A percentile compares a stretch with the other conserved stretches of the same genome.
Evolutionary conservation across 1,140 invertebrate genomes (phyloP).

Genomic region (Caerostris extrusa): DNA sequence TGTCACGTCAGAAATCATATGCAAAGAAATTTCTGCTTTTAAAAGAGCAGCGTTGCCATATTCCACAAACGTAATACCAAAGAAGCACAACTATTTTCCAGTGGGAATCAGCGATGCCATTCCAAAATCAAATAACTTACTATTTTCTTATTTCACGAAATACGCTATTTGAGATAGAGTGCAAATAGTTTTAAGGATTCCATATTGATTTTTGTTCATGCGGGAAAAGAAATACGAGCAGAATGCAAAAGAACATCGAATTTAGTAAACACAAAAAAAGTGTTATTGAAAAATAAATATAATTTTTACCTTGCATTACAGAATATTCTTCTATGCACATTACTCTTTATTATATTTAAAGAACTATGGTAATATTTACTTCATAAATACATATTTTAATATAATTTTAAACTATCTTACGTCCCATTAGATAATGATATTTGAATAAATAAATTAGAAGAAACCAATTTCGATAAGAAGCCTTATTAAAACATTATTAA

Average conservation of each 20-base stretch:
- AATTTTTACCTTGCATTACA: too few relatives aligned
- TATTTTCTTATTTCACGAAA: slow-evolving; percentile 17
- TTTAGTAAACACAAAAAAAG: not conserved
- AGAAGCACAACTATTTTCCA: slow-evolving; percentile 48
- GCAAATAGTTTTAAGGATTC: slow-evolving; percentile 66
- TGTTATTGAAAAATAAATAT: not conserved
- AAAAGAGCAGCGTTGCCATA: slow-evolving; percentile 55
- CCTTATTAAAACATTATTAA: too few relatives aligned
- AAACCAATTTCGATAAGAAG: too few relatives aligned
- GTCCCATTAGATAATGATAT: too few relatives aligned
- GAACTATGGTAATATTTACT: too few relatives aligned
- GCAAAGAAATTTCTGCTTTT: not conserved
- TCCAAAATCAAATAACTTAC: slow-evolving; percentile 65
- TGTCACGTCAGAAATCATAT: too few relatives aligned
- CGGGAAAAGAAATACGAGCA: not conserved
- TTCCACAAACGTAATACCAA: slow-evolving; percentile 24
- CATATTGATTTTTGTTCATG: slow-evolving; percentile 19
- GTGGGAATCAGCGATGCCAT: slow-evolving; percentile 59
- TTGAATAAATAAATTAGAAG: too few relatives aligned
- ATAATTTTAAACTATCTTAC: too few relatives aligned
- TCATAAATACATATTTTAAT: too few relatives aligned
- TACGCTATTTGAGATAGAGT: slow-evolving; percentile 19
- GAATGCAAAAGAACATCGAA: slow-evolving; percentile 13
- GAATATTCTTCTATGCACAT: too few relatives aligned
- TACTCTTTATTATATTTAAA: too few relatives aligned